Base-by-base conservation (phyloP, 2,113 vertebrate genomes). In the Paramisgurnus dabryanus region DNA sequence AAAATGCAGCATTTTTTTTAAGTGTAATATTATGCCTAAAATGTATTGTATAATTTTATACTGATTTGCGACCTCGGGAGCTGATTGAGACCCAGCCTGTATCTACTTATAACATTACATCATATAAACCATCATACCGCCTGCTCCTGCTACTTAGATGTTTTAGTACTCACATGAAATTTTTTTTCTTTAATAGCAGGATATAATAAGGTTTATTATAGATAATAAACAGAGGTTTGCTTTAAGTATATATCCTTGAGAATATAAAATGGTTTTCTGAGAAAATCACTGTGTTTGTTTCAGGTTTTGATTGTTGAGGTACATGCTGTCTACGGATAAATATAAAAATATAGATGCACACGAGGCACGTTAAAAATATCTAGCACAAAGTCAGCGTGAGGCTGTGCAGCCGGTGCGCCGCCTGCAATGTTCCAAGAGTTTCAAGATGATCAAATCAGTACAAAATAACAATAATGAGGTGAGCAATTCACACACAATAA, bases 401-500 rank as follows among this genome's bases (percentile, higher is more conserved):
- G 43, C 13, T 75, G 13, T 47, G 63, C 12, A 75, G 18, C 4
- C 15, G 5, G 55, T 1, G 3, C 0, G 7, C 58, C 10, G 61
- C 41, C 40, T 63, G 45, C 72, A 64, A 50, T n/a, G 8, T 55
- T 72, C 55, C 58, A 75, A 22, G 13, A 63, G 43, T 13, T 64
- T 47, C 58, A 63, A 47, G 22, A 47, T 49, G 22, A 75, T 75
- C 72, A 75, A 57, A 75, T 75, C 60, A 60, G 47, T 22, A 75
- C 34, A 7, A 49, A 75, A 75, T 64, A 22, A 73, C 41, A 8
- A 74, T 61, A 47, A 74, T 47, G 40, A 74, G 71, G 71, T 39
- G 22, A 74, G 22, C 17, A 15, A 7, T 27, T 7, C 41, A 8
- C 45, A 40, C 43, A 41, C 13, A 13, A 41, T 72, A 27, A 73